A percentile compares a stretch with the other conserved stretches of the same genome.
Evolutionary conservation across 2,113 vertebrate genomes (phyloP).

Genomic region (Serilophus lunatus): DNA sequence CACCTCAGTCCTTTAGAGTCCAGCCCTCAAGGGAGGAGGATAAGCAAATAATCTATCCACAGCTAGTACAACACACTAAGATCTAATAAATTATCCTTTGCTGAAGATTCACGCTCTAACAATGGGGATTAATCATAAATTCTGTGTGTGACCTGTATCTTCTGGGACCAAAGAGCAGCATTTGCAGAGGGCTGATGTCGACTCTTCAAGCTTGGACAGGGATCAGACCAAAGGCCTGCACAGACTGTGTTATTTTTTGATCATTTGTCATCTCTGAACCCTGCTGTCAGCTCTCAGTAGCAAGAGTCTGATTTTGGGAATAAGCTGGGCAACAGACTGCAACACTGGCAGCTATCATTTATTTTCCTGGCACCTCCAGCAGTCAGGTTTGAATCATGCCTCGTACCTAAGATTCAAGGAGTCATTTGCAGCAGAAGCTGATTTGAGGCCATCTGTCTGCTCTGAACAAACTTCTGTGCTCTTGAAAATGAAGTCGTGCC

Average conservation of each 20-base stretch:
- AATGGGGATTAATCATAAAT: background rate
- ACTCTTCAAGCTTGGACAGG: background rate
- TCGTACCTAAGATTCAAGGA: background rate
- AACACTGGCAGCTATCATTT: background rate
- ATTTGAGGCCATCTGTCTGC: slow-evolving; percentile 41
- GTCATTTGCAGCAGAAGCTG: slow-evolving; percentile 20
- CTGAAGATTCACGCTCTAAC: background rate
- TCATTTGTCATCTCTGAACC: slow-evolving; percentile 39
- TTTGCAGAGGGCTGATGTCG: background rate
- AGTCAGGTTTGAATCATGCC: slow-evolving; percentile 32
- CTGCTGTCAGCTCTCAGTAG: background rate
- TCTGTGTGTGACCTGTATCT: background rate
- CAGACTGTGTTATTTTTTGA: slow-evolving; percentile 29
- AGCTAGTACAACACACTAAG: background rate
- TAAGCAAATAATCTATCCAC: background rate
- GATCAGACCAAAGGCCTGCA: background rate
- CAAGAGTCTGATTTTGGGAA: slow-evolving; percentile 5
- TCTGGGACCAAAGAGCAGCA: background rate
- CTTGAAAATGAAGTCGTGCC: background rate
- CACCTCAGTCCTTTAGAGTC: background rate
- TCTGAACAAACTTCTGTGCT: slow-evolving; percentile 1
- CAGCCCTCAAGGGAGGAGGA: background rate
- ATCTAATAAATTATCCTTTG: slow-evolving; percentile 32
- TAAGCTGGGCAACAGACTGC: slow-evolving; percentile 45
- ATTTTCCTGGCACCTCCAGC: slow-evolving; percentile 45